Evolutionary conservation across 2,888 invertebrate genomes (phyloP).

Genomic region (Auanema sp.): DNA sequence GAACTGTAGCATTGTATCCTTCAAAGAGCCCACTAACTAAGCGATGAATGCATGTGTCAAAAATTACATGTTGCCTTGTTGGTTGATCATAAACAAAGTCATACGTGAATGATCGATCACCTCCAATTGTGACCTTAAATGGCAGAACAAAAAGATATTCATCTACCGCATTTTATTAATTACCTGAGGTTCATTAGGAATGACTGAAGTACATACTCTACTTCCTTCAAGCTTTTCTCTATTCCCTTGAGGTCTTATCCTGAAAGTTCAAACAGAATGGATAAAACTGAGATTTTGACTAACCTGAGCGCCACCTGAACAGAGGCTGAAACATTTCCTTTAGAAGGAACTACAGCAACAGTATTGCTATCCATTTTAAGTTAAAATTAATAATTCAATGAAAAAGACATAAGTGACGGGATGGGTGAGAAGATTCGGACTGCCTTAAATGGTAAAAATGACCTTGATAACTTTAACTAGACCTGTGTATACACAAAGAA

Average conservation of each 20-base stretch:
- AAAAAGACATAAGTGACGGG: no score
- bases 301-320: slow-evolving; percentile 21
- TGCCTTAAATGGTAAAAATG: no score
- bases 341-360: no score
- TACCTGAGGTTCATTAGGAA: slow-evolving; percentile 79
- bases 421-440: no score
- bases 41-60: slow-evolving; percentile 80
- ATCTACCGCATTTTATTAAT: not conserved
- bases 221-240: slow-evolving; percentile 92
- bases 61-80: slow-evolving; percentile 75
- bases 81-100: slow-evolving; percentile 89
- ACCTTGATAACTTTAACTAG: no score
- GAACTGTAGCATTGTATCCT: slow-evolving; percentile 95
- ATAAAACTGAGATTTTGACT: not conserved
- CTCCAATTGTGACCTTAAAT: slow-evolving; percentile 73
- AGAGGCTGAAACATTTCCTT: not conserved
- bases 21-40: slow-evolving; percentile 89
- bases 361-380: no score
- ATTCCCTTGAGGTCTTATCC: slow-evolving; percentile 90
- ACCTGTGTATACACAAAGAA: no score
- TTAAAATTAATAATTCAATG: no score
- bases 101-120: slow-evolving; percentile 71
- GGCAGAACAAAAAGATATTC: not conserved
- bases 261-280: slow-evolving; percentile 65
- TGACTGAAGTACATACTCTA: slow-evolving; percentile 85